Evolutionary conservation across 2,888 invertebrate species (phyloP).

Genomic region (Schizaphis graminum): DNA sequence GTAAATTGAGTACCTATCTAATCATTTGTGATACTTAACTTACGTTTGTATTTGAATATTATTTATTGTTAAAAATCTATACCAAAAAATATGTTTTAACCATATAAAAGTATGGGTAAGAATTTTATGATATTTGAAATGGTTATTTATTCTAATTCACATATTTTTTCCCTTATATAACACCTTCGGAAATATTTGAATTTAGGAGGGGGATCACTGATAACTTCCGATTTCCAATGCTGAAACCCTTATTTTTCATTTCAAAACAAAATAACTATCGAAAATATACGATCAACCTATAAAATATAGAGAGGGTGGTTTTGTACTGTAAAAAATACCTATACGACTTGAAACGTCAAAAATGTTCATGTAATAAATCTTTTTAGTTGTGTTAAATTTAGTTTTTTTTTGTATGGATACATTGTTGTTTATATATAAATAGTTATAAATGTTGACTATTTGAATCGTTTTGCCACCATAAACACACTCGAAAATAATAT

Average conservation of each 20-base stretch:
- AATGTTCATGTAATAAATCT: conserved; percentile 16
- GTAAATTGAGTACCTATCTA: not conserved
- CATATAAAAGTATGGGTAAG: not conserved
- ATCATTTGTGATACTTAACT: not conserved
- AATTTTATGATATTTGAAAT: not conserved
- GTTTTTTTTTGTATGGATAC: not conserved
- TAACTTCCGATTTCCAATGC: conserved; percentile 57
- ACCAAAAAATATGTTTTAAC: not conserved
- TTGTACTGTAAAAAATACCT: conserved; percentile 31
- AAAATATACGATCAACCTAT: conserved; percentile 10
- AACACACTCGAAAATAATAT: not conserved
- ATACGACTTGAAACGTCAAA: conserved; percentile 34
- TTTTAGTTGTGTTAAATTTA: not conserved
- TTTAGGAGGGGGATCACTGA: conserved; percentile 49
- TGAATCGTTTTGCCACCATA: not conserved
- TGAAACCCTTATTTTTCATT: conserved; percentile 59
- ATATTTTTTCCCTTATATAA: conserved; percentile 23
- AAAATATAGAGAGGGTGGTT: conserved; percentile 6
- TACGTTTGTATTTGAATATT: not conserved
- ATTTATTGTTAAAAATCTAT: not conserved
- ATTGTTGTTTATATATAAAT: not conserved
- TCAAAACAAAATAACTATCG: conserved; percentile 55
- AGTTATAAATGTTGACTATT: not conserved
- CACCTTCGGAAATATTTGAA: conserved; percentile 47
- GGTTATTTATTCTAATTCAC: conserved; percentile 44